Base-by-base conservation (phyloP, 2,113 vertebrate species). In the Desmodus rotundus region DNA sequence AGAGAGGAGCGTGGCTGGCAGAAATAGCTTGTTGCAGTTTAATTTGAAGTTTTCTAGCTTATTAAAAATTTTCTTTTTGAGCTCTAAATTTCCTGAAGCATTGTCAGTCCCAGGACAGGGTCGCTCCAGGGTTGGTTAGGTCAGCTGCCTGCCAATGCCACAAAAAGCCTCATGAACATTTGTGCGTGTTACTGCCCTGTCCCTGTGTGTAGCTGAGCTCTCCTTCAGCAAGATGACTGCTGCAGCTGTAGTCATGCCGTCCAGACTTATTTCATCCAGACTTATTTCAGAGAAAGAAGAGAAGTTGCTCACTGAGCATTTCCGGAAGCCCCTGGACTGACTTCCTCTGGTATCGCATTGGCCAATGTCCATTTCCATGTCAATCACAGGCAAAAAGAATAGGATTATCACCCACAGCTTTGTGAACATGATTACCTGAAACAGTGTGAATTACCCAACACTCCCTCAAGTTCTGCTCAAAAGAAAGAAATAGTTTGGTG, bases 1-100 rank as follows among this genome's bases (percentile, higher is more conserved):
- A 65, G 76, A 82, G 45, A 89, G 43, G 26, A 74, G 28, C 77
- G 8, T 28, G 50, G 80, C 58, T 92, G 43, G 45, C 24, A 96
- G 92, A 81, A 87, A 87, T 91, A 93, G 26, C 38, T 73, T 68
- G 28, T 92, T 47, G 67, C 19, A 7, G 22, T 96, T 96, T 96
- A 93, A 87, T 94, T 83, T 95, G 33, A 93, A 92, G 74, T 89
- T 87, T 96, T 89, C 92, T 80, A 77, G 61, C 47, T 96, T 80
- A 91, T 67, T 96, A 76, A 91, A 95, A 78, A 13, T 52, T 77
- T 94, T 84, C n/a, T 77, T 93, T 95, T 95, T 87, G 82, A 95
- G 80, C 86, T 86, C 54, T 91, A 63, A 93, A 90, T 96, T 93
- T 70, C 72, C 83, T 31, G 33, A 93, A 91, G 41, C 61, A 87